Conservation (phyloP, 2,113 vertebrate species). For the Nyctibius bracteatus region DNA sequence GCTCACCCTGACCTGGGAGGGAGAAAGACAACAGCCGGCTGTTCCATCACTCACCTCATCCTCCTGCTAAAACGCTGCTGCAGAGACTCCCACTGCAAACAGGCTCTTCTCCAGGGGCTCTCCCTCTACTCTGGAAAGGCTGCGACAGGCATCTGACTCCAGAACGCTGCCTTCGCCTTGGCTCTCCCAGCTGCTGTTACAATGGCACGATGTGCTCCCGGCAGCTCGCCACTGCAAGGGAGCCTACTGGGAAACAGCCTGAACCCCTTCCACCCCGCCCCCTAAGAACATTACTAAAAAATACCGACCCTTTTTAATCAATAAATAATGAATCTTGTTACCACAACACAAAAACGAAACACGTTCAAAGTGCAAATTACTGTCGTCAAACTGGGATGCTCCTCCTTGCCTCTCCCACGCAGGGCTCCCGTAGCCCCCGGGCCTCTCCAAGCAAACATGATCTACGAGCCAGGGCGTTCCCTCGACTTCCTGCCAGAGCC, state of each 20-base stretch:
- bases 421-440: conserved; percentile 66
- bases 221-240: background rate
- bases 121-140: conserved; percentile 47
- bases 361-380: conserved; percentile 84
- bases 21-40: background rate
- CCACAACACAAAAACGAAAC: conserved; percentile 79
- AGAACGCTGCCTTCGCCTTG: background rate
- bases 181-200: conserved; percentile 42
- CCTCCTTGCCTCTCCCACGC: conserved; percentile 68
- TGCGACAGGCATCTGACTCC: background rate
- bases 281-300: conserved; percentile 65
- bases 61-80: conserved; percentile 39
- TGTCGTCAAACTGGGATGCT: conserved; percentile 75
- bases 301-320: conserved; percentile 71
- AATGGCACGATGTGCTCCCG: background rate
- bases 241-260: conserved; percentile 55
- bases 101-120: conserved; percentile 17
- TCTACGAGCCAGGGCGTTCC: conserved; percentile 66
- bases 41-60: conserved; percentile 29
- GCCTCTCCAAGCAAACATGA: conserved; percentile 70
- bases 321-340: conserved; percentile 82
- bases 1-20: background rate
- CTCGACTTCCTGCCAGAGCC: conserved; percentile 63
- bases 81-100: conserved; percentile 30
- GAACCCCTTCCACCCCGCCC: conserved; percentile 43